Conservation (phyloP, 2,888 invertebrate genomes). For the Hydrotaea diabolus region DNA sequence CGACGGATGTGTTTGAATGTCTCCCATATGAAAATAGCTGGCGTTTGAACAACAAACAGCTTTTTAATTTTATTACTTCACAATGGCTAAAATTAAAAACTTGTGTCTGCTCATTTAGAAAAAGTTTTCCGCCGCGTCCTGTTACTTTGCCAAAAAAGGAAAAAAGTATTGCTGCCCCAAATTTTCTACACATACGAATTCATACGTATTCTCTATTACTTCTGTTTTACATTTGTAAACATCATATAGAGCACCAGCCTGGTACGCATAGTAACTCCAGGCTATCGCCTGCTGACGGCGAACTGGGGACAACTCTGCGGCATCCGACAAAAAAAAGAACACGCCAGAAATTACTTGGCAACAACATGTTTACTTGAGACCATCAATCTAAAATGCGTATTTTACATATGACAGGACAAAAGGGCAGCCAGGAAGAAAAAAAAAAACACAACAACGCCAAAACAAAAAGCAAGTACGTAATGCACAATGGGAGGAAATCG, state of each 20-base stretch:
- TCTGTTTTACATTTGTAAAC: slow-evolving; percentile 12
- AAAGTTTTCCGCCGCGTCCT: slow-evolving; percentile 19
- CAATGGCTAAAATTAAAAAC: neutral
- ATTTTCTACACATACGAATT: slow-evolving; percentile 4
- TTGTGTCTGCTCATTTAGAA: slow-evolving; percentile 14
- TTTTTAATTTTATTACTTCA: slow-evolving; percentile 20
- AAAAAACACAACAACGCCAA: slow-evolving; percentile 17
- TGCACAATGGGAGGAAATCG: too few relatives aligned
- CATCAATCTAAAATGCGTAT: slow-evolving; percentile 26
- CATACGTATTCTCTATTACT: slow-evolving; percentile 9
- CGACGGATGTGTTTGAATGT: too few relatives aligned
- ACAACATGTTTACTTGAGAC: slow-evolving; percentile 17
- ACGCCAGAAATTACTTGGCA: slow-evolving; percentile 52
- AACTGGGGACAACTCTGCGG: neutral
- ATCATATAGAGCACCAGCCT: too few relatives aligned
- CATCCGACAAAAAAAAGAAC: neutral
- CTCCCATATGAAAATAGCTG: neutral
- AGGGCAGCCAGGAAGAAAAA: neutral
- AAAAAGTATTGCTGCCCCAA: neutral
- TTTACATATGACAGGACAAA: slow-evolving; percentile 37
- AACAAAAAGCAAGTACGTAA: too few relatives aligned
- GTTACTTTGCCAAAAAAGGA: slow-evolving; percentile 50
- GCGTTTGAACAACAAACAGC: neutral
- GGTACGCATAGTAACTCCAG: too few relatives aligned
- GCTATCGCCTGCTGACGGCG: too few relatives aligned